Percentiles rank a stretch among this genome's conserved stretches.
Conservation (phyloP, 2,113 vertebrate genomes). For the Progne subis region DNA sequence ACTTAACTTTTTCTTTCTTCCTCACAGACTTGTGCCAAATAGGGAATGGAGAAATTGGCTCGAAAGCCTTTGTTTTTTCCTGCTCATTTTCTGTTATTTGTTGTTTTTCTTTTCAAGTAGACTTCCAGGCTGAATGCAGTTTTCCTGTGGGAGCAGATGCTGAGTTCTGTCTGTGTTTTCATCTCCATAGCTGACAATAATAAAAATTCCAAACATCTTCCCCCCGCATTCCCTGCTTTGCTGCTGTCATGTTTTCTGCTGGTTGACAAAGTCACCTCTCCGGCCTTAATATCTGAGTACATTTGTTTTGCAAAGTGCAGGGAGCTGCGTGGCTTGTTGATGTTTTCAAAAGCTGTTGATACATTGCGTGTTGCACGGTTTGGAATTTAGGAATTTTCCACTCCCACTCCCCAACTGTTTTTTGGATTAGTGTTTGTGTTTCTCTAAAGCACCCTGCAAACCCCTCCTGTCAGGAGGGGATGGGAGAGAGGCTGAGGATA, state of each 20-base stretch:
- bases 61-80: conserved; percentile 11
- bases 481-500: background rate
- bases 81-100: conserved; percentile 32
- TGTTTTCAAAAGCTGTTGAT: conserved; percentile 63
- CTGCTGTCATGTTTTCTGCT: conserved; percentile 51
- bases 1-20: background rate
- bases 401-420: conserved; percentile 42
- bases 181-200: conserved; percentile 32
- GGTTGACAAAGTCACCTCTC: conserved; percentile 37
- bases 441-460: conserved; percentile 12
- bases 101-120: conserved; percentile 48
- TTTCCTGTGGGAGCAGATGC: conserved; percentile 52
- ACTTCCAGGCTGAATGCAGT: background rate
- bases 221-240: conserved; percentile 8
- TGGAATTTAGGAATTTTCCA: conserved; percentile 60
- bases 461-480: background rate
- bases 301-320: conserved; percentile 37
- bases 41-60: conserved; percentile 11
- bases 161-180: background rate
- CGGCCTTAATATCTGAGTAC: conserved; percentile 15
- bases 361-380: background rate
- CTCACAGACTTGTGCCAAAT: background rate
- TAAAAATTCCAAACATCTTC: conserved; percentile 52
- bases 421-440: conserved; percentile 15
- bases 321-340: conserved; percentile 26